Conservation (phyloP, 2,113 vertebrate genomes). For the Amblyornis subalaris region DNA sequence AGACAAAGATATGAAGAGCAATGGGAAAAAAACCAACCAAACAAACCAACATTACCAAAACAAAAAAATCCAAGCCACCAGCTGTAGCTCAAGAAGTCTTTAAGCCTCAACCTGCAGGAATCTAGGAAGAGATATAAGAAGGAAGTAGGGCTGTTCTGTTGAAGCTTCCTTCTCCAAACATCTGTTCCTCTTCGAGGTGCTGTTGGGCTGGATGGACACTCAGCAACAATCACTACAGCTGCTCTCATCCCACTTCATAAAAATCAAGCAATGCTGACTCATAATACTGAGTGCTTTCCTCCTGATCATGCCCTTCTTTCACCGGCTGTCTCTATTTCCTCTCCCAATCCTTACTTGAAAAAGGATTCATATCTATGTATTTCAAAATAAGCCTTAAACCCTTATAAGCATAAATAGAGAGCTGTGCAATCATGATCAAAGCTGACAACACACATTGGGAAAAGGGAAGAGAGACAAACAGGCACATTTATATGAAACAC, state of each 20-base stretch:
- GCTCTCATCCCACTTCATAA: neutral
- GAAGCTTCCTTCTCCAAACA: neutral
- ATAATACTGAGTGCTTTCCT: neutral
- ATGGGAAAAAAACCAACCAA: neutral
- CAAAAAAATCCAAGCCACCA: neutral
- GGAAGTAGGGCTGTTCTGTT: neutral
- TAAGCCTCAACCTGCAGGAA: fast-evolving
- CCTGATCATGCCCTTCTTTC: neutral
- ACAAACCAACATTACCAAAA: neutral
- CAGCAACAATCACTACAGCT: neutral
- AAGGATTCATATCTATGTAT: neutral
- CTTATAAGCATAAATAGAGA: neutral
- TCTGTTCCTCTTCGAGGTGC: neutral
- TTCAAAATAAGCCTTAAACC: neutral
- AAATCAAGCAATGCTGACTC: slow-evolving; percentile 10
- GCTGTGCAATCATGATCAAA: neutral
- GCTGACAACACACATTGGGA: neutral
- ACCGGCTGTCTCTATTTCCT: neutral
- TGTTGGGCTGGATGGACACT: neutral
- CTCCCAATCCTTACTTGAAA: neutral
- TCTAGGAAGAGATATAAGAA: neutral
- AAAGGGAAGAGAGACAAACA: neutral
- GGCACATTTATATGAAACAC: neutral
- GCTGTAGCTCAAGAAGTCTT: neutral
- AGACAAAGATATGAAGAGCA: neutral